phyloP scores from a whole-genome alignment of 2,113 vertebrate genomes.

The Megaptera novaeangliae region DNA sequence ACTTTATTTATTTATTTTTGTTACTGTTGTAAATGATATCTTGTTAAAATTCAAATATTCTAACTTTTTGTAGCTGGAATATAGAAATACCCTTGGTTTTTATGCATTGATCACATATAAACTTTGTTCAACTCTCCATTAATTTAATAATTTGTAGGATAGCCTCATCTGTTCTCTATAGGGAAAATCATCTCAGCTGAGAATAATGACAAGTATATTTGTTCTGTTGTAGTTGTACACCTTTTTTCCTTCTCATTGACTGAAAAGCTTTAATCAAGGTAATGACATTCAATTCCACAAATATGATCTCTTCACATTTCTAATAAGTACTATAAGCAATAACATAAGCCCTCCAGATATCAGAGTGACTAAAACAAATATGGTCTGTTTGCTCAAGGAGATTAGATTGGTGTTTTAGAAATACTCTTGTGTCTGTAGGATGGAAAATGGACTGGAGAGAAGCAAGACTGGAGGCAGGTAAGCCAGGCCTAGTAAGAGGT shows the following conservation, averaged over 20 bases:
- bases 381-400: not conserved
- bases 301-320: not conserved
- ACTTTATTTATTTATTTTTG: constrained; percentile 3
- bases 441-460: not conserved
- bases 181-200: not conserved
- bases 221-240: not conserved
- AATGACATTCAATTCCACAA: not conserved
- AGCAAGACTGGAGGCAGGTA: not conserved
- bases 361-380: not conserved
- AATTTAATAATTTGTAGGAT: not conserved
- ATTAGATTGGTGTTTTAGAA: not conserved
- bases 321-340: not conserved
- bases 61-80: not conserved
- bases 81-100: not conserved
- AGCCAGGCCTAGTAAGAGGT: not conserved
- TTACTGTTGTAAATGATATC: not conserved
- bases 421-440: not conserved
- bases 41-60: not conserved
- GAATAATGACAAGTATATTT: not conserved
- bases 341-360: not conserved
- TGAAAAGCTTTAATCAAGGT: not conserved
- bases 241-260: not conserved
- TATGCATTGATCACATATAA: not conserved
- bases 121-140: not conserved
- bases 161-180: not conserved